Evolutionary conservation across 1,140 invertebrate species (phyloP).

Genomic region (Muscidifurax raptorellus): DNA sequence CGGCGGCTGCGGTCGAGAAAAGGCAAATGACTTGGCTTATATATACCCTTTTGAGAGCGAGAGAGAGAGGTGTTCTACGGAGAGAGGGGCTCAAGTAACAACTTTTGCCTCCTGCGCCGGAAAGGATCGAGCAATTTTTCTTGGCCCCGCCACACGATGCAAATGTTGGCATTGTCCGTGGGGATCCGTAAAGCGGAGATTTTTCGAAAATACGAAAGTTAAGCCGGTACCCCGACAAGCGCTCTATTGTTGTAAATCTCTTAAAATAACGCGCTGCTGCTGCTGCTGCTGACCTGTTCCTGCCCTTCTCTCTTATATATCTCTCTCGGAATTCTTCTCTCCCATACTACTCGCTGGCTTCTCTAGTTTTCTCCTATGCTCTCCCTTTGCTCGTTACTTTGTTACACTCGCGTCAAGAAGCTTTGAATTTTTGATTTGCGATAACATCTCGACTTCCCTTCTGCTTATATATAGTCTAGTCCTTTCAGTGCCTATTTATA

Average conservation of each 20-base stretch:
- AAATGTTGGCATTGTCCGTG: conserved; percentile 55
- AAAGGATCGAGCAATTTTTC: conserved; percentile 55
- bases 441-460: conserved; percentile 51
- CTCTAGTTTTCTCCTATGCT: conserved; percentile 16
- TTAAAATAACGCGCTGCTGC: conserved; percentile 63
- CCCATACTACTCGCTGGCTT: no score
- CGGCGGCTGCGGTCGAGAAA: background rate
- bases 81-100: background rate
- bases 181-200: conserved; percentile 51
- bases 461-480: background rate
- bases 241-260: conserved; percentile 62
- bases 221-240: conserved; percentile 29
- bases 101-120: conserved; percentile 32
- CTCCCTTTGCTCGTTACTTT: conserved; percentile 25
- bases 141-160: conserved; percentile 39
- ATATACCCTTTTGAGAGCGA: conserved; percentile 1
- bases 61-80: background rate
- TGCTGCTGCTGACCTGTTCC: conserved; percentile 55
- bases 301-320: background rate
- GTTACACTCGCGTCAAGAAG: conserved; percentile 21
- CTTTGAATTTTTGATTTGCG: conserved; percentile 60
- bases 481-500: no score
- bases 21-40: conserved; percentile 46
- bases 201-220: conserved; percentile 58
- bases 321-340: conserved; percentile 48